Evolutionary conservation across 2,797 vertebrate species (phyloP), one percentile per base, ranked within the genome.

Genomic region (Sternotherus odoratus): DNA sequence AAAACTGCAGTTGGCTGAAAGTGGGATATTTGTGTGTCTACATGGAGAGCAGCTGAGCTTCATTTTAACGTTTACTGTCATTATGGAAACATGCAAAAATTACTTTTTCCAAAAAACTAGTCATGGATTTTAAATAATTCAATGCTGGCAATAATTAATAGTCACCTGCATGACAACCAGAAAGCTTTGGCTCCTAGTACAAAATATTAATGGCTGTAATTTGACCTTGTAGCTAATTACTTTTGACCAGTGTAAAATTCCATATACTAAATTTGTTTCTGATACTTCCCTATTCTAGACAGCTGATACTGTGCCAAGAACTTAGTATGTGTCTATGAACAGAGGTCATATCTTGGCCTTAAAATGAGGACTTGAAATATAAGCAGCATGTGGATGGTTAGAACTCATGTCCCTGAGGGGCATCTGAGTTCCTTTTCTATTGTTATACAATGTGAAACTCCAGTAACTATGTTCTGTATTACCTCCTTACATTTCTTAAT

Each of bases 241-340:
- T 98, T 98, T 97, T 97, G 97, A 95, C 93, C 96, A 96, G 96
- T 97, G 96, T 97, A 97, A 98, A 96, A 97, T 97, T 97, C 97
- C 95, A 94, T 97, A 96, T 91, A 94, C 95, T 96, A 96, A 97
- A 97, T 97, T 96, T 97, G 97, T 97, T 98, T 97, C 96, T 88
- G 96, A 97, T 96, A 97, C 96, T 96, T 95, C 94, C 95, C 96
- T 97, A 97, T 98, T 97, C 96, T 96, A 96, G 95, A 95, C 94
- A 97, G 97, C 95, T 96, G 93, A 96, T 94, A 95, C 92, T 89
- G 90, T 97, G 97, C 97, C 97, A 97, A 93, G 92, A 93, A 90
- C 96, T 96, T 97, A 97, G 96, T 94, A 94, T 96, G 96, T 95
- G 94, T 95, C 95, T 89, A 26, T 83, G 92, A 96, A 82, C 91